These are phyloP conservation scores for Chondrosia reniformis DNA, from an alignment of 37 sponge, comb jelly and placozoan species.

Conservation along the genomic window DNA sequence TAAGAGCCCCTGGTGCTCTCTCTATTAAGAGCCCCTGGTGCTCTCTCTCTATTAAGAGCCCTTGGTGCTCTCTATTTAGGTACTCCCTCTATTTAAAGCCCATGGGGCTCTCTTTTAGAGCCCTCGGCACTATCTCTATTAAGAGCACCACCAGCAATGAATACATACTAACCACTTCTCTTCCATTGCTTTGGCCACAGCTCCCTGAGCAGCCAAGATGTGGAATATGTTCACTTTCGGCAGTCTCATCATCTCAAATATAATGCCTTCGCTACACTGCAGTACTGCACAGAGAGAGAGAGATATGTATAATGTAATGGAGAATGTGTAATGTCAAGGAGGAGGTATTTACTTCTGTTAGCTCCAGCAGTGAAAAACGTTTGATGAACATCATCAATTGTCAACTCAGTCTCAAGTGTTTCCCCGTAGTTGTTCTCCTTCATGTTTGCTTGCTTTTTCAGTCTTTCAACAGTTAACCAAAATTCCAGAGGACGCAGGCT, in stretches of 20 bases:
- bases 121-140: neutral
- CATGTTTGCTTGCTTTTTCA: constrained; percentile 43
- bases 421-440: no score
- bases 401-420: neutral
- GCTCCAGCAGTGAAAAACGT: constrained; percentile 29
- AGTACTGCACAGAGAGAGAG: neutral
- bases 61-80: no score
- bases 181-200: constrained; percentile 28
- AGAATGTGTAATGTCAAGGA: neutral
- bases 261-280: constrained; percentile 27
- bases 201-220: constrained; percentile 48
- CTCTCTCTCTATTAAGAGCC: no score
- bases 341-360: constrained; percentile 29
- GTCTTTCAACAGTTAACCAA: constrained; percentile 65
- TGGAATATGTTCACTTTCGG: constrained; percentile 9
- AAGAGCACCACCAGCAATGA: neutral
- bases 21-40: no score
- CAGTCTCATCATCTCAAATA: constrained; percentile 25
- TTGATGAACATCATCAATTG: constrained; percentile 27
- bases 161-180: constrained; percentile 34
- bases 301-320: neutral
- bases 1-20: no score
- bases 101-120: neutral
- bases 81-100: no score
- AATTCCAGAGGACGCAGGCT: constrained; percentile 42